Percentiles rank a stretch among this genome's conserved stretches.
phyloP scores from a whole-genome alignment of 2,113 vertebrate species.

The Rattus rattus region DNA sequence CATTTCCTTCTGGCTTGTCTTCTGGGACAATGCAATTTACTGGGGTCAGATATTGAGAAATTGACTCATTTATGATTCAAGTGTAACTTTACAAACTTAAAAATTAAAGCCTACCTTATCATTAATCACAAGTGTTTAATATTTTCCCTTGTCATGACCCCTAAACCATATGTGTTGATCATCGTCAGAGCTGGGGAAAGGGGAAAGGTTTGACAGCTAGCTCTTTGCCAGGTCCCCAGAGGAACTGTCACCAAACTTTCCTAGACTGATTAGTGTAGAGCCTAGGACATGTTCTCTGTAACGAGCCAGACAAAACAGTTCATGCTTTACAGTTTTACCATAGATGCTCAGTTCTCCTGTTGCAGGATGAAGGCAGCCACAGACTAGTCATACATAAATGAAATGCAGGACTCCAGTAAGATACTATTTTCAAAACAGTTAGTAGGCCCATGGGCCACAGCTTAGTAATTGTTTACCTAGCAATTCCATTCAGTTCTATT shows the following conservation, averaged over 20 bases:
- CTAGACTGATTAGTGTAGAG: neutral
- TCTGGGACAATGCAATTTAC: constrained; percentile 63
- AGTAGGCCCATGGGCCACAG: neutral
- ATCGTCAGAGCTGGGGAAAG: neutral
- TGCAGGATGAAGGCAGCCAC: neutral
- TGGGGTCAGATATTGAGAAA: constrained; percentile 65
- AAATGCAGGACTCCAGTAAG: neutral
- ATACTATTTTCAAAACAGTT: neutral
- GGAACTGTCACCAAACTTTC: neutral
- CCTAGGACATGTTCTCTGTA: neutral
- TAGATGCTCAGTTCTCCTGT: neutral
- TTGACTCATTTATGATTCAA: constrained; percentile 71
- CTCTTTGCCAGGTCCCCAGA: neutral
- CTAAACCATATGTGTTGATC: constrained; percentile 34
- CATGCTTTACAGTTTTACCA: neutral
- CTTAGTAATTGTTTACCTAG: neutral
- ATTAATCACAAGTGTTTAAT: constrained; percentile 70
- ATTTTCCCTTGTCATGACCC: constrained; percentile 58
- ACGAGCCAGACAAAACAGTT: constrained; percentile 1
- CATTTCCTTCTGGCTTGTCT: constrained; percentile 43
- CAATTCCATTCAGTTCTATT: neutral
- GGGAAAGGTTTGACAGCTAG: neutral
- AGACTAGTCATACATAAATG: neutral
- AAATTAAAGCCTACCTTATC: constrained; percentile 67
- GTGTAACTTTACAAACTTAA: constrained; percentile 65